Evolutionary conservation across 2,888 invertebrate species (phyloP).

Genomic region (Polietes domitor): DNA sequence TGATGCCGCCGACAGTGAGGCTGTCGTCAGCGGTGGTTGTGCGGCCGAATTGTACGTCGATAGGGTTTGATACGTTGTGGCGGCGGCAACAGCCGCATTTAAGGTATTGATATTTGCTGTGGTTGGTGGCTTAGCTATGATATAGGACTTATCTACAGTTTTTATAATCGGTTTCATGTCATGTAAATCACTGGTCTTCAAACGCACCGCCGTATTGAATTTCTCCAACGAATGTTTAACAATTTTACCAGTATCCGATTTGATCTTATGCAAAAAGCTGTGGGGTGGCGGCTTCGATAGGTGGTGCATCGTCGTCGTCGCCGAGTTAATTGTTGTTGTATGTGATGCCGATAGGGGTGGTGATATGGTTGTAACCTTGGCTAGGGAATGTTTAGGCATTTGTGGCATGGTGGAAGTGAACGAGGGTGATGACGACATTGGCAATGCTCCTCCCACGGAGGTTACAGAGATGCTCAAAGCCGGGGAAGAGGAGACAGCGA

Average conservation of each 20-base stretch:
- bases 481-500: conserved; percentile 35
- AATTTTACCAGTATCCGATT: conserved; percentile 73
- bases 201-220: conserved; percentile 69
- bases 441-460: conserved; percentile 1
- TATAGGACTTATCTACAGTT: conserved; percentile 69
- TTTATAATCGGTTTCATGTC: conserved; percentile 71
- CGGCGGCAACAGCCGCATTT: conserved; percentile 25
- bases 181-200: conserved; percentile 68
- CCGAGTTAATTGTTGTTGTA: conserved; percentile 40
- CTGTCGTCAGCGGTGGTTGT: conserved; percentile 51
- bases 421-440: conserved; percentile 54
- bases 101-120: conserved; percentile 52
- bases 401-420: conserved; percentile 65
- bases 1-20: conserved; percentile 70
- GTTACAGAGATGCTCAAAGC: conserved; percentile 57
- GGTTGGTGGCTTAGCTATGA: conserved; percentile 63
- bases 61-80: conserved; percentile 53
- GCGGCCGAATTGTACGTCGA: conserved; percentile 50
- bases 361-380: conserved; percentile 69
- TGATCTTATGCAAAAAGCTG: conserved; percentile 73
- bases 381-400: conserved; percentile 73
- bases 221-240: conserved; percentile 73
- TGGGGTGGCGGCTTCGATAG: conserved; percentile 38
- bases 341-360: conserved; percentile 51
- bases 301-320: background rate